Evolutionary conservation across 2,888 invertebrate genomes (phyloP), one percentile per base, ranked within the genome.

Genomic region (Spicauda simplicius): DNA sequence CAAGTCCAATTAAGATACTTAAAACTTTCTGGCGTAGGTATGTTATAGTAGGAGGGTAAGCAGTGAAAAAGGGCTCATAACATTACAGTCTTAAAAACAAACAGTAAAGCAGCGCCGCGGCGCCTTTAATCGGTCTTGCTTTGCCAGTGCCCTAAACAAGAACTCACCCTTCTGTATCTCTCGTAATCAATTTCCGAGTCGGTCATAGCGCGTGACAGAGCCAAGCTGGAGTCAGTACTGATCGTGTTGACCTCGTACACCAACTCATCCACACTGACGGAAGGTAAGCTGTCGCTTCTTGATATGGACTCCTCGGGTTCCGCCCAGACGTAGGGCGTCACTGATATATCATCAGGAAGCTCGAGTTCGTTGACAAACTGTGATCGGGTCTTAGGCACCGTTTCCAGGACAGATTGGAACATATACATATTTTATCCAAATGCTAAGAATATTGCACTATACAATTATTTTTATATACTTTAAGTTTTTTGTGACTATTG

Each of bases 111-210:
- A n/a, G n/a, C n/a, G n/a, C n/a, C n/a, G n/a, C n/a, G n/a, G n/a
- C n/a, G n/a, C n/a, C n/a, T n/a, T n/a, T n/a, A n/a, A n/a, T n/a
- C n/a, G n/a, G n/a, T n/a, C n/a, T n/a, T n/a, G n/a, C n/a, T n/a
- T n/a, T n/a, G n/a, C n/a, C n/a, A n/a, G 25, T 5, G 25, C 25
- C 25, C 25, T 25, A 25, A 25, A 25, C 5, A 25, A 2, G 12
- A 37, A 76, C 86, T 82, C 66, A 91, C 92, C 80, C 86, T 73
- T 70, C 80, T 84, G 70, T 83, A 86, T 65, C 80, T 74, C 1
- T 75, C 83, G 70, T 91, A 92, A 60, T 92, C 92, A 0, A 91
- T 90, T 50, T 92, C 92, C 0, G 91, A 90, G 50, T 90, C 91
- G 0, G 91, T 91, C 86, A 93, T 83, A 4, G 91, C 92, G 19